A percentile compares a stretch with the other conserved stretches of the same genome.
Evolutionary conservation across 2,797 vertebrate species (phyloP).

Genomic region (Malurus splendens): DNA sequence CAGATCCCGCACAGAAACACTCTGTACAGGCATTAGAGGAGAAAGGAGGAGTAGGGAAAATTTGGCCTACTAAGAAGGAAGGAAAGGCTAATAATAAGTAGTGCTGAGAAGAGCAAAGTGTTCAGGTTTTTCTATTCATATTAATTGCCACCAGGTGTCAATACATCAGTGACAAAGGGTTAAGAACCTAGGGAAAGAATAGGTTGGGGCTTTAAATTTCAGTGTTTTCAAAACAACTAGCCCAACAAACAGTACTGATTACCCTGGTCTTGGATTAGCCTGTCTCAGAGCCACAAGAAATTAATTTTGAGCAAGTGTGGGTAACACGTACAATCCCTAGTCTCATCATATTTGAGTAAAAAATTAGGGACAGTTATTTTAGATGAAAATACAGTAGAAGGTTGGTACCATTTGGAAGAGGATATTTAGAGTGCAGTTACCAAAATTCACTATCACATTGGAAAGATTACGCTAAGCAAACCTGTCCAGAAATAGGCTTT

Average conservation of each 20-base stretch:
- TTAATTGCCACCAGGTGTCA: not conserved
- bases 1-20: not conserved
- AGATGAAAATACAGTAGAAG: not conserved
- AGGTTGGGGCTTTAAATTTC: not conserved
- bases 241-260: not conserved
- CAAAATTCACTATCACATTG: not conserved
- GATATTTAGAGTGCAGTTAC: not conserved
- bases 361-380: not conserved
- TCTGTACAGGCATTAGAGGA: not conserved
- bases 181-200: not conserved
- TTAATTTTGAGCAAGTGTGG: not conserved
- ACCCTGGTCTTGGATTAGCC: not conserved
- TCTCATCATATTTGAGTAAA: not conserved
- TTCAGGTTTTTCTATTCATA: not conserved
- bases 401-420: not conserved
- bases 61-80: not conserved
- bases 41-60: not conserved
- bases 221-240: not conserved
- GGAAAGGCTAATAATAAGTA: not conserved
- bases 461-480: not conserved
- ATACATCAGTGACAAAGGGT: not conserved
- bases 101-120: not conserved
- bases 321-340: not conserved
- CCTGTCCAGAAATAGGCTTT: not conserved
- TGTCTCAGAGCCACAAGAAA: not conserved